Evolutionary conservation across 2,888 invertebrate species (phyloP), one percentile per base, ranked within the genome.

Genomic region (Melanostoma mellinum): DNA sequence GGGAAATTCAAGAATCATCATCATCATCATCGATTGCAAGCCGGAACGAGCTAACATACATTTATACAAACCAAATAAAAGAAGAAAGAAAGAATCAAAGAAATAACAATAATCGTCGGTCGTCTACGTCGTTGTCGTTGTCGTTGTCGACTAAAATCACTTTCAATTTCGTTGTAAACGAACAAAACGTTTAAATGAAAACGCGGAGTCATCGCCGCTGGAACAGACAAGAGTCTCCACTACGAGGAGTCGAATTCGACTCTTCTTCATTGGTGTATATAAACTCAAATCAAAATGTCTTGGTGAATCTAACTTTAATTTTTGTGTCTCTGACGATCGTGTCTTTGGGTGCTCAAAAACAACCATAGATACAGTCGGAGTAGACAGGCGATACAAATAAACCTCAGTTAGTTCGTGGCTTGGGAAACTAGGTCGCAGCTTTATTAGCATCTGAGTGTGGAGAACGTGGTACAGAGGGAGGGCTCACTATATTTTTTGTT

Each of bases 381-480:
- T 46, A 61, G 73, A 20, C 35, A 67, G 50, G 48, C 61, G 46
- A 30, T 68, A 80, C 60, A 65, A 58, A 60, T 48, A 77, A 75
- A 77, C 77, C 76, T 63, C 56, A 77, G 72, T 55, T 50, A 58
- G 67, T 72, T 77, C 84, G 84, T 84, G 84, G 67, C 79, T 79
- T 75, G 74, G 84, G 79, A 84, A 84, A 84, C 84, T 84, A 84
- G 84, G 84, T 84, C 84, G 84, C 79, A 71, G 79, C 84, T 84
- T 71, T 84, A 84, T 84, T 84, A 84, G 84, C 84, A 84, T 84
- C 84, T 74, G 50, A 55, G 74, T 84, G 79, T 79, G 79, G 78
- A 48, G 52, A 79, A 69, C 55, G 61, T 71, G 71, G 60, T 68
- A 61, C 46, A 50, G 65, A 38, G 63, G 46, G 73, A 69, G 61